Percentiles rank a stretch among this genome's conserved stretches.
Evolutionary conservation across 2,888 invertebrate genomes (phyloP).

Genomic region (Lasioglossum morio): DNA sequence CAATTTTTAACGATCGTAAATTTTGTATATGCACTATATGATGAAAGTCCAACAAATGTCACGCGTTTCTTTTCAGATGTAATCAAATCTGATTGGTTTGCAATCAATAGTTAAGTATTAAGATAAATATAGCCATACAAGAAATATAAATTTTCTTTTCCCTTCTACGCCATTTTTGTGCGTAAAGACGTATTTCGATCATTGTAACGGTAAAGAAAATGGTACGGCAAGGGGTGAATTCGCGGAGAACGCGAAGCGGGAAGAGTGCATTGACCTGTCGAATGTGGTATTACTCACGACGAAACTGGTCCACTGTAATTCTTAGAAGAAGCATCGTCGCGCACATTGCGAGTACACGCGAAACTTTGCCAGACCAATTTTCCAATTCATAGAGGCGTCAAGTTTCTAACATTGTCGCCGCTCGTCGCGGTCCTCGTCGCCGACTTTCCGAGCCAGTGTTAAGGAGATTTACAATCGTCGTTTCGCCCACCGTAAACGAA

Average conservation of each 20-base stretch:
- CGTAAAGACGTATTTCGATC: too few relatives aligned
- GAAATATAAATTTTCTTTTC: too few relatives aligned
- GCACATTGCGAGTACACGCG: background rate
- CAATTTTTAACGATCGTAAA: too few relatives aligned
- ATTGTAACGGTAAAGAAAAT: too few relatives aligned
- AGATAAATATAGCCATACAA: too few relatives aligned
- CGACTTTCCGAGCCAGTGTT: slow-evolving; percentile 59
- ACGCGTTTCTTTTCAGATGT: too few relatives aligned
- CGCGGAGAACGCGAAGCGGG: background rate
- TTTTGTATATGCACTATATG: too few relatives aligned
- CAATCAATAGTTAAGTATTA: too few relatives aligned
- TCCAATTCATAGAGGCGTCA: slow-evolving; percentile 30
- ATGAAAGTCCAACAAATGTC: too few relatives aligned
- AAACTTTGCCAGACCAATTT: slow-evolving; percentile 21
- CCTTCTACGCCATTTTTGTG: too few relatives aligned
- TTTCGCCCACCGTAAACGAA: slow-evolving; percentile 69
- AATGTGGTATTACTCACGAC: background rate
- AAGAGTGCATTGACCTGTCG: background rate
- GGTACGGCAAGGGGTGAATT: background rate
- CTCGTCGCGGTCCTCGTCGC: slow-evolving; percentile 27
- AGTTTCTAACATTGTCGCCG: slow-evolving; percentile 20
- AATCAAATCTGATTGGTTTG: too few relatives aligned
- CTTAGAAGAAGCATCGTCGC: background rate
- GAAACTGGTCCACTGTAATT: background rate
- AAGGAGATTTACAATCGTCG: slow-evolving; percentile 69